Conservation (phyloP, 2,113 vertebrate species). For the Caracal caracal region DNA sequence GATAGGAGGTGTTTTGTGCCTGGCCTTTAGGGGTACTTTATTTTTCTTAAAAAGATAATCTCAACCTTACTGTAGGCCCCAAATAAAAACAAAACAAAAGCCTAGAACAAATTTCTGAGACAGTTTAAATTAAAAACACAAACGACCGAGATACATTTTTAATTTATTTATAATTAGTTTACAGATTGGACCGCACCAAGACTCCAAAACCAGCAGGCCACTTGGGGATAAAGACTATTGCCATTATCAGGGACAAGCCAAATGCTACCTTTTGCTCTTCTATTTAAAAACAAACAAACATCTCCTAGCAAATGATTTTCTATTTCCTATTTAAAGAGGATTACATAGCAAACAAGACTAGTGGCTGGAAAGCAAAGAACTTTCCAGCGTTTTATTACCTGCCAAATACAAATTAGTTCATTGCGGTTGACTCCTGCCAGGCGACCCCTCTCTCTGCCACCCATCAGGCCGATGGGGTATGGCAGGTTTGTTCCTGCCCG, state of each 20-base stretch:
- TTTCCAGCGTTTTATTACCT: slow-evolving; percentile 83
- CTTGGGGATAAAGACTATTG: slow-evolving; percentile 55
- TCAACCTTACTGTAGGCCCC: slow-evolving; percentile 46
- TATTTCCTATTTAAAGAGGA: slow-evolving; percentile 73
- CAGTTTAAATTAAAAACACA: slow-evolving; percentile 56
- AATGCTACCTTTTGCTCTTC: slow-evolving; percentile 65
- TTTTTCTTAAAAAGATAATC: slow-evolving; percentile 54
- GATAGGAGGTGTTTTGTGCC: slow-evolving; percentile 39
- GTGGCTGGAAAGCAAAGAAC: slow-evolving; percentile 70
- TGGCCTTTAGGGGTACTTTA: slow-evolving; percentile 57
- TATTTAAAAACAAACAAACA: background rate
- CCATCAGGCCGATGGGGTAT: slow-evolving; percentile 88
- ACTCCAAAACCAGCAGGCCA: slow-evolving; percentile 63
- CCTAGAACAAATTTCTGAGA: slow-evolving; percentile 54
- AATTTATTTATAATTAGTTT: slow-evolving; percentile 69
- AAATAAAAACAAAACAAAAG: slow-evolving; percentile 53
- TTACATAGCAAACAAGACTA: slow-evolving; percentile 75
- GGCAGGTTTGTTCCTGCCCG: slow-evolving; percentile 87
- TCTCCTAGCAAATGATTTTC: slow-evolving; percentile 60
- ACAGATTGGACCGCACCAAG: background rate
- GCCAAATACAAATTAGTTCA: slow-evolving; percentile 85
- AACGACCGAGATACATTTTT: slow-evolving; percentile 53
- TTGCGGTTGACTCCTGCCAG: slow-evolving; percentile 87
- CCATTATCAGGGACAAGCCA: slow-evolving; percentile 60
- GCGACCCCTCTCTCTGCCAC: slow-evolving; percentile 89